Evolutionary conservation across 2,113 vertebrate species (phyloP), one percentile per base, ranked within the genome.

Genomic region (Gymnocephalus cernua): DNA sequence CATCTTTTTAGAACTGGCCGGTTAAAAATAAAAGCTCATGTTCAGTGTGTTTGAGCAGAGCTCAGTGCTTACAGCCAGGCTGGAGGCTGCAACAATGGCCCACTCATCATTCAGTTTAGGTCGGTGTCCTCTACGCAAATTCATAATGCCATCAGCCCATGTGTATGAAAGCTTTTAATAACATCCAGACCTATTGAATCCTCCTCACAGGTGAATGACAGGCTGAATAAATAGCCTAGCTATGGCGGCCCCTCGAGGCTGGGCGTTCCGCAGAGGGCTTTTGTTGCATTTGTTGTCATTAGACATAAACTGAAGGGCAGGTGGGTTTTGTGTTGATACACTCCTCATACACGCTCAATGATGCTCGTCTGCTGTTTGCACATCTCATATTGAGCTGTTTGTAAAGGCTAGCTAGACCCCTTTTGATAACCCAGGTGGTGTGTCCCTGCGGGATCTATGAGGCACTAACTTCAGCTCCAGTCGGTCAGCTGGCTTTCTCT

Each of bases 281-380:
- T 88, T 93, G 90, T 90, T 90, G 86, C 44, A 35, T 92, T 91
- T 93, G 88, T 93, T 92, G 88, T 93, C 90, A 88, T 89, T 79
- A 90, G 90, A 88, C 72, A 68, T 80, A 70, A 86, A 90, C 88
- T 87, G 84, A 91, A 92, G 89, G 84, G 86, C 92, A 94, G 93
- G 89, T 93, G 91, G 87, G 89, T 89, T 92, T 93, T 93, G 84
- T 90, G 88, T 90, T 72, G 44, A 84, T 73, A 65, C 81, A 59
- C 77, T 71, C 83, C 76, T 91, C 71, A 87, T 85, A 86, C 91
- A 87, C 1, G 75, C 76, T 87, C 80, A 92, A 14, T 83, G 90
- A 89, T 86, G 87, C 90, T 85, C 86, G 29, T 75, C 87, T 4
- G 3, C 79, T 90, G 88, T 93, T 94, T 93, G 89, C 88, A 82